Percentiles rank a stretch among this genome's conserved stretches.
Conservation (phyloP, 1,140 invertebrate species). For the Mactra quadrangularis region DNA sequence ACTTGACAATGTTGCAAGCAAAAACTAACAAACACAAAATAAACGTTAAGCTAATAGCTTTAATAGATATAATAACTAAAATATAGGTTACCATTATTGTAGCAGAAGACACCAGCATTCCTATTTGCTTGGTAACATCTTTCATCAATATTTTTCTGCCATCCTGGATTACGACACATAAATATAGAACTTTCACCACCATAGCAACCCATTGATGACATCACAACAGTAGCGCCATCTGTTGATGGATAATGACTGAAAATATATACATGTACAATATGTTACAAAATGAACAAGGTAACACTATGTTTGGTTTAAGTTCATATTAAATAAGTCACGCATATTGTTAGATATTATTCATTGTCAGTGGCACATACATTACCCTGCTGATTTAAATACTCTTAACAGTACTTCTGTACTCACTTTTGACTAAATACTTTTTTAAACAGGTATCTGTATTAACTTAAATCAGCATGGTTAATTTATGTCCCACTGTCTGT, state of each 20-base stretch:
- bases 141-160: conserved; percentile 64
- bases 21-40: no score
- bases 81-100: conserved; percentile 70
- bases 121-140: conserved; percentile 46
- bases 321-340: neutral
- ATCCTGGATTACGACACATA: conserved; percentile 67
- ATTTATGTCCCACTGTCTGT: no score
- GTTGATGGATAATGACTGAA: conserved; percentile 33
- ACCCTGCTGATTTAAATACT: no score
- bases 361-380: no score
- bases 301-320: conserved; percentile 2
- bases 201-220: conserved; percentile 64
- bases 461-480: no score
- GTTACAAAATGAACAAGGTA: neutral
- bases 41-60: no score
- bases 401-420: no score
- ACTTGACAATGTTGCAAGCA: no score
- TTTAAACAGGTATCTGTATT: no score
- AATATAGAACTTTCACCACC: conserved; percentile 67
- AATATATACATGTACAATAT: neutral
- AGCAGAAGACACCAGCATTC: conserved; percentile 69
- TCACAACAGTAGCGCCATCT: conserved; percentile 50
- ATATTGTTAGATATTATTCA: neutral
- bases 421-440: no score
- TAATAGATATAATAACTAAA: no score